Percentiles rank a stretch among this genome's conserved stretches.
These are phyloP conservation scores for Peromyscus leucopus DNA, from an alignment of 2,113 vertebrate genomes.

Conservation along the genomic window DNA sequence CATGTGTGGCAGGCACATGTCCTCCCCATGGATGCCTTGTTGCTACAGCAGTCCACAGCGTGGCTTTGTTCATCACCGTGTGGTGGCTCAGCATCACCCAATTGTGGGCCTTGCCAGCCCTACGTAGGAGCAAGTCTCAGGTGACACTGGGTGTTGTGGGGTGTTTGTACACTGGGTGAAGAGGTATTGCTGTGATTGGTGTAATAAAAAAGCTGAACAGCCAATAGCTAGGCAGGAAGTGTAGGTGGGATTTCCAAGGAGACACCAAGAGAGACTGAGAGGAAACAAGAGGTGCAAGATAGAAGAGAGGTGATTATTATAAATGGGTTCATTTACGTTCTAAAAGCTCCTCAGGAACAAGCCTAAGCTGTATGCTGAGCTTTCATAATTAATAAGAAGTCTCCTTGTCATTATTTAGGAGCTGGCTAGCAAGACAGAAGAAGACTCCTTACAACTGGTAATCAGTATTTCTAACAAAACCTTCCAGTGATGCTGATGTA, in stretches of 20 bases:
- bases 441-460: neutral
- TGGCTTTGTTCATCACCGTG: neutral
- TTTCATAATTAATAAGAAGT: neutral
- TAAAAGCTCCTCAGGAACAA: neutral
- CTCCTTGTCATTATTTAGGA: neutral
- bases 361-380: neutral
- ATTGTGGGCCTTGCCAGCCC: neutral
- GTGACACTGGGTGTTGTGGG: neutral
- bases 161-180: neutral
- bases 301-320: neutral
- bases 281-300: neutral
- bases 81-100: neutral
- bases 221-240: neutral
- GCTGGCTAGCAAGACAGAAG: neutral
- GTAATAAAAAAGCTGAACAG: neutral
- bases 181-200: neutral
- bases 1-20: neutral
- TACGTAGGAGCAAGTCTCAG: neutral
- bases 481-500: neutral
- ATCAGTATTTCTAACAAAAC: neutral
- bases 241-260: neutral
- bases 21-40: too few relatives aligned
- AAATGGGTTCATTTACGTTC: neutral
- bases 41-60: neutral
- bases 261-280: neutral